Evolutionary conservation across 1,140 invertebrate species (phyloP), one percentile per base, ranked within the genome.

Genomic region (Philotrypesis tridentata): DNA sequence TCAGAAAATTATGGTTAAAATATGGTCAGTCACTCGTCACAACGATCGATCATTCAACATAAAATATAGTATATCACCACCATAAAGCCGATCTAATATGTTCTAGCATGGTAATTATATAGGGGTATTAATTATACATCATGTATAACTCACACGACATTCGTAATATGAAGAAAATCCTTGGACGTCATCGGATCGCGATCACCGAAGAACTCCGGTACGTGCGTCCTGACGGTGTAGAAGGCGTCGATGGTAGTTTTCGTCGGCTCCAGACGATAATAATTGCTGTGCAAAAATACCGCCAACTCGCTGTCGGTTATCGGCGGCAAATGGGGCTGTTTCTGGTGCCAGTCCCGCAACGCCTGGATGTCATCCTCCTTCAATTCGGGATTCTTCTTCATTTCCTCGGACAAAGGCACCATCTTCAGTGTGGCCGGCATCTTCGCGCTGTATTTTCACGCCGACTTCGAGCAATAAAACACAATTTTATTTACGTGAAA

Each of bases 231-330:
- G 17, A 93, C 86, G 0, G 93, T 93, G 87, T 94, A 94, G 87
- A 93, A 94, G 37, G 88, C 89, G 80, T 94, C 93, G 17, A 94
- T 93, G 7, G 93, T 93, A 29, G 91, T 91, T 85, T 94, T 93
- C 11, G 93, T 93, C 80, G 92, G 92, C 71, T 94, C 93, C 23
- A 92, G 87, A 48, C 92, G 92, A 87, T 92, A 94, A 85, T 93
- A 93, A 86, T 93, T 93, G 60, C 93, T 93, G 87, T 94, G 93
- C 1, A 94, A 89, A 86, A 94, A 94, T 40, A 94, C 88, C 65
- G 91, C 89, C 43, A 94, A 85, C 85, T 92, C 93, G 81, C 93
- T 93, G 79, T 94, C 93, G 1, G 92, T 92, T 4, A 83, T 65
- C 14, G 88, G 84, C 0, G 94, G 94, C 73, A 95, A 86, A 86